Evolutionary conservation across 2,888 invertebrate genomes (phyloP), one percentile per base, ranked within the genome.

Genomic region (Osmoderma eremita): DNA sequence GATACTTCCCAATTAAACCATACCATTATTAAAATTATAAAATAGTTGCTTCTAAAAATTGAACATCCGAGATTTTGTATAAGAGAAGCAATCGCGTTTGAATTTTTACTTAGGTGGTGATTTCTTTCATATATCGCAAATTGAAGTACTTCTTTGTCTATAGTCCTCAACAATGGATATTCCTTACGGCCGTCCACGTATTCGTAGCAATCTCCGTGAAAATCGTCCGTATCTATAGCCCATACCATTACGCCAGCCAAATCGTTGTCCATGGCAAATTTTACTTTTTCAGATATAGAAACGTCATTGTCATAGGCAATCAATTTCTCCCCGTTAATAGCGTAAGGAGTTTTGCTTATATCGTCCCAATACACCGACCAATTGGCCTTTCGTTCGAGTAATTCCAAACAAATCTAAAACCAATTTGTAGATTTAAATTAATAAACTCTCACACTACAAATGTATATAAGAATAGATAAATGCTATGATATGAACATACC

Each of bases 181-280:
- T 90, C 90, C 41, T 72, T 71, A 62, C 74, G 76, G 4, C 45
- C 39, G 3, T 67, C 67, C 70, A 85, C 87, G 75, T 88, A 87
- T 0, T 81, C 76, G 70, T 84, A 22, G 69, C 94, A 94, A 53
- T 85, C 86, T 0, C 93, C 93, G 17, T 83, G 84, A 79, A 94
- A 94, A 81, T 95, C 95, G 72, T 95, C 95, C 0, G 93, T 94
- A 79, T 95, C 95, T 42, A 94, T 88, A 42, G 93, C 92, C 95
- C 95, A 95, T 3, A 93, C 88, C 94, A 95, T 94, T 0, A 91
- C 86, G 1, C 95, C 95, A 0, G 89, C 92, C 0, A 95, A 81
- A 2, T 86, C 85, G 73, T 54, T 94, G 87, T 58, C 38, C 18
- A 75, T 69, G 4, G 74, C 75, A 36, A 66, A 80, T 66, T 75